Conservation (phyloP, 2,797 vertebrate genomes). For the Onychomys arenicola region DNA sequence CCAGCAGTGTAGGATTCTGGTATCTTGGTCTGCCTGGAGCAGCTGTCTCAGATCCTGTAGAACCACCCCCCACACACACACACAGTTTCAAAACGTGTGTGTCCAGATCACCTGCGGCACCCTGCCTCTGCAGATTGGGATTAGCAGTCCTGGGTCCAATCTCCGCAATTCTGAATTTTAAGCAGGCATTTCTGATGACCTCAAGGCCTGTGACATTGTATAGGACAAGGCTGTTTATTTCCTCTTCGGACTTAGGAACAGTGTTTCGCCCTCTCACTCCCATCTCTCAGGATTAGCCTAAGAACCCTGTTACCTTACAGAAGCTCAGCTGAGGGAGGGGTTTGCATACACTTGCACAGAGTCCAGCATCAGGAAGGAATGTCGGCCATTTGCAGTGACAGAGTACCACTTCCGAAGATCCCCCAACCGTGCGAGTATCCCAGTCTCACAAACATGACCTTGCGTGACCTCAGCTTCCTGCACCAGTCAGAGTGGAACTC, state of each 20-base stretch:
- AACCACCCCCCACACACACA: background rate
- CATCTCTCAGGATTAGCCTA: background rate
- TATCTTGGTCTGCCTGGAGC: background rate
- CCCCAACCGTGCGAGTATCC: background rate
- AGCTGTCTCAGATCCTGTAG: background rate
- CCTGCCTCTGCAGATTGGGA: background rate
- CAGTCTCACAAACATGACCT: background rate
- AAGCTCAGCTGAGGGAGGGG: background rate
- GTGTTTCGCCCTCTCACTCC: background rate
- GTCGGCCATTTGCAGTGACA: background rate
- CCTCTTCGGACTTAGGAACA: background rate
- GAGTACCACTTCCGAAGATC: background rate
- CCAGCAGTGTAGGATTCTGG: background rate
- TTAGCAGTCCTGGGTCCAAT: background rate
- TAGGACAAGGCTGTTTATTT: background rate
- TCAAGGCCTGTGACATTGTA: background rate
- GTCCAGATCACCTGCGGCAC: background rate
- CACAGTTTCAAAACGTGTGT: background rate
- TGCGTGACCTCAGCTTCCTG: background rate
- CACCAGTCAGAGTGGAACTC: background rate
- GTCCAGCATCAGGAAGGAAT: background rate
- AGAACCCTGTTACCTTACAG: background rate
- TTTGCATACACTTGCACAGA: background rate
- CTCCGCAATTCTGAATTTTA: background rate
- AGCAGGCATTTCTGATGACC: background rate